These are phyloP conservation scores for Notarius lentiginosus DNA, from an alignment of 2,113 vertebrate species.

Conservation along the genomic window DNA sequence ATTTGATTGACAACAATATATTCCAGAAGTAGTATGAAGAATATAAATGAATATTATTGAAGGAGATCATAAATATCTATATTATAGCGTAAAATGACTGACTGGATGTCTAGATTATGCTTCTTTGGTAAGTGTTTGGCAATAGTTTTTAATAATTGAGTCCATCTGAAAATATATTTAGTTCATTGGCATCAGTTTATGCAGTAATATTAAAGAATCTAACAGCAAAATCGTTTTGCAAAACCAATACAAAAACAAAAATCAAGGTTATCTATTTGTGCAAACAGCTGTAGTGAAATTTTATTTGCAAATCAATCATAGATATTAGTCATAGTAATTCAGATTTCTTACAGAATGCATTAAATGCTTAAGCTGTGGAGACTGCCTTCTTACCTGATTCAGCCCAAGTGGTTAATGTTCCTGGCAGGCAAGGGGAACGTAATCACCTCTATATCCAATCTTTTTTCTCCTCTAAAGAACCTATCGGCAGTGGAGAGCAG, in stretches of 20 bases:
- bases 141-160: not conserved
- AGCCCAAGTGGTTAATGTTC: slow-evolving; percentile 57
- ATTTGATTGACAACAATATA: not conserved
- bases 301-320: not conserved
- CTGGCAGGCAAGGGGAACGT: slow-evolving; percentile 42
- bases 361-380: not conserved
- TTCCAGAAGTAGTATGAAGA: not conserved
- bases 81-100: not conserved
- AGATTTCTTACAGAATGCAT: not conserved
- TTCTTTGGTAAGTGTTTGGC: not conserved
- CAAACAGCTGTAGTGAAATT: not conserved
- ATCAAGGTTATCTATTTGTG: not conserved
- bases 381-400: slow-evolving; percentile 64
- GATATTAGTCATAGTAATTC: too few relatives aligned
- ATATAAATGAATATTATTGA: not conserved
- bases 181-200: not conserved
- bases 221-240: not conserved
- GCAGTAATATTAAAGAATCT: not conserved
- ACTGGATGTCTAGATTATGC: not conserved
- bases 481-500: slow-evolving; percentile 50
- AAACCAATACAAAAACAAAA: not conserved
- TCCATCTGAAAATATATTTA: not conserved
- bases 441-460: slow-evolving; percentile 48
- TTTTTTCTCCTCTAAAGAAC: slow-evolving; percentile 54
- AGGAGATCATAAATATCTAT: not conserved